Evolutionary conservation across 1,140 invertebrate genomes (phyloP).

Genomic region (Drosophila azteca): DNA sequence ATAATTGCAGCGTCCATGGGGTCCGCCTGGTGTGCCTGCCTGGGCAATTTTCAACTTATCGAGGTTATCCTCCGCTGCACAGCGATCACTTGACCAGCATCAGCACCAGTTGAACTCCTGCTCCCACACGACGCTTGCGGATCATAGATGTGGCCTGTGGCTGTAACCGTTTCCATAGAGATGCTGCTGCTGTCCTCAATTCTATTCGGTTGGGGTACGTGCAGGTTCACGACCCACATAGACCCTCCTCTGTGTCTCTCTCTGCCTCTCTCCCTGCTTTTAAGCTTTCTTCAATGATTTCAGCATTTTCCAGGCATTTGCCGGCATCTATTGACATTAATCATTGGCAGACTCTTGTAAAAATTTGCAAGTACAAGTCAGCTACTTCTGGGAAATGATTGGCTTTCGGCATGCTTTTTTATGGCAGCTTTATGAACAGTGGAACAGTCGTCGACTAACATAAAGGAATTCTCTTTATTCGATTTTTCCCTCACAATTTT

Average conservation of each 20-base stretch:
- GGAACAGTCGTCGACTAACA: constrained; percentile 18
- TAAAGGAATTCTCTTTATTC: not conserved
- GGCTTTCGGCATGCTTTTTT: constrained; percentile 40
- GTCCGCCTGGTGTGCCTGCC: not conserved
- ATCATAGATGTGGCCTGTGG: constrained; percentile 27
- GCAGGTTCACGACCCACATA: constrained; percentile 73
- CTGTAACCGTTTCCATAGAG: not conserved
- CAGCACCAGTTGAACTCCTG: constrained; percentile 67
- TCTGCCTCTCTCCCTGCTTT: too few species aligned
- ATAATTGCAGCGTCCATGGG: constrained; percentile 42
- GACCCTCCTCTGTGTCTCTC: constrained; percentile 1
- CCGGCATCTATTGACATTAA: constrained; percentile 76
- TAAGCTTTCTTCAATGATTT: constrained; percentile 49
- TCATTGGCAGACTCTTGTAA: constrained; percentile 71
- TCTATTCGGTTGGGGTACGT: constrained; percentile 27
- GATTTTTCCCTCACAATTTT: not conserved
- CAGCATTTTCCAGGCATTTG: constrained; percentile 35
- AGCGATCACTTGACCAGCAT: constrained; percentile 37
- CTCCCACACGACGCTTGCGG: constrained; percentile 71
- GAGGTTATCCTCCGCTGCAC: constrained; percentile 32
- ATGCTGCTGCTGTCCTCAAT: constrained; percentile 59
- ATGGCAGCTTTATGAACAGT: constrained; percentile 38
- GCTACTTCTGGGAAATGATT: constrained; percentile 48
- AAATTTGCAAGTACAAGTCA: constrained; percentile 72
- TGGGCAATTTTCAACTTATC: constrained; percentile 64